Conservation (phyloP, 2,797 vertebrate species). For the Forpus xanthops region DNA sequence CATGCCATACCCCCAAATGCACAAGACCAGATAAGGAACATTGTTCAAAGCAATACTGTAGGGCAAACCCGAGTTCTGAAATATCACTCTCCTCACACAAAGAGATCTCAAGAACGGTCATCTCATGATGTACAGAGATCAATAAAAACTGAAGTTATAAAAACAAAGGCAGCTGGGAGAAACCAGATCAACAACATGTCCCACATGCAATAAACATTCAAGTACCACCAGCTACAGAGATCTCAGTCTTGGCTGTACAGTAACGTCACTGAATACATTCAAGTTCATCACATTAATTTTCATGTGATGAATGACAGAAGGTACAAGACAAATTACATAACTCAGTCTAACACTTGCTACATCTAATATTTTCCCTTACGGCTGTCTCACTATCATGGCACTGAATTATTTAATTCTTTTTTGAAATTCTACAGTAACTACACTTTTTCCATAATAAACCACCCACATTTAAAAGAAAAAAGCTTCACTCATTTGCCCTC, state of each 20-base stretch:
- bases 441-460: not conserved
- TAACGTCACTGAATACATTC: not conserved
- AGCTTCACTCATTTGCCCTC: not conserved
- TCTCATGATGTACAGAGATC: not conserved
- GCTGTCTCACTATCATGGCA: not conserved
- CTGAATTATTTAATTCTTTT: not conserved
- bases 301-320: not conserved
- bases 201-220: not conserved
- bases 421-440: not conserved
- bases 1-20: not conserved
- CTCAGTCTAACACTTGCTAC: not conserved
- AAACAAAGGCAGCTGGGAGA: not conserved
- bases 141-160: not conserved
- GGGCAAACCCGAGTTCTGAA: not conserved
- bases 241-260: not conserved
- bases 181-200: not conserved
- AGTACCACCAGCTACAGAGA: not conserved
- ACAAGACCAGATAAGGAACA: not conserved
- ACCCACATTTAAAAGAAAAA: not conserved
- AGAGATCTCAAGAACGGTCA: not conserved
- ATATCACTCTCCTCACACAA: not conserved
- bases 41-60: not conserved
- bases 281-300: not conserved
- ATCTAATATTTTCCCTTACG: not conserved
- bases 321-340: not conserved